Evolutionary conservation across 2,113 vertebrate genomes (phyloP).

Genomic region (Nycticryphes semicollaris): DNA sequence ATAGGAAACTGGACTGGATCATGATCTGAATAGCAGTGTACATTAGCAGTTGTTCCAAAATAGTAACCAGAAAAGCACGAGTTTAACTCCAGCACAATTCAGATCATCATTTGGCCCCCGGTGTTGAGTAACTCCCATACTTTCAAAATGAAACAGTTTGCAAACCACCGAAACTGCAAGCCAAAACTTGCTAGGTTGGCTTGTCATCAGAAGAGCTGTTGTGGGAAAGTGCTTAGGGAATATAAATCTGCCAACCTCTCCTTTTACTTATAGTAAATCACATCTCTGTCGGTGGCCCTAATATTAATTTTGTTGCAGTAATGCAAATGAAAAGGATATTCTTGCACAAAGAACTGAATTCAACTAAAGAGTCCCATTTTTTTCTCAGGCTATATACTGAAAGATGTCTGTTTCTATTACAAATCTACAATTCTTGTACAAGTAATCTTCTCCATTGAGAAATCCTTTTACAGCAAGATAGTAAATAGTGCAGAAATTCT

Average conservation of each 20-base stretch:
- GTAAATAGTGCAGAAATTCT: constrained; percentile 11
- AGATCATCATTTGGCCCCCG: constrained; percentile 11
- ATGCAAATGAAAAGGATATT: constrained; percentile 27
- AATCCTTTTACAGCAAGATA: not conserved
- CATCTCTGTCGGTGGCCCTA: constrained; percentile 7
- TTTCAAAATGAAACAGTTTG: constrained; percentile 69
- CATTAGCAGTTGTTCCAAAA: not conserved
- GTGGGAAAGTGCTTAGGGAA: constrained; percentile 65
- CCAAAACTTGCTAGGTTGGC: constrained; percentile 69
- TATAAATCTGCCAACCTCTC: constrained; percentile 34
- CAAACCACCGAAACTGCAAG: constrained; percentile 73
- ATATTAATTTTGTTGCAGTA: constrained; percentile 12
- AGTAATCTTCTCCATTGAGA: not conserved
- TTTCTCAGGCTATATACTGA: not conserved
- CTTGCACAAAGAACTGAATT: not conserved
- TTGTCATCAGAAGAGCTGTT: constrained; percentile 53
- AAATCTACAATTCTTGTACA: not conserved
- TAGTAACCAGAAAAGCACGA: not conserved
- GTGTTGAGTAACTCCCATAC: constrained; percentile 65
- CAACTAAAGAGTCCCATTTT: not conserved
- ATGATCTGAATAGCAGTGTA: not conserved
- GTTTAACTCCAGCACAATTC: not conserved
- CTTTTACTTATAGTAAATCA: constrained; percentile 37
- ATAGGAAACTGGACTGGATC: not conserved
- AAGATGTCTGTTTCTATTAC: not conserved